These are phyloP conservation scores for Tangara arthus DNA, from an alignment of 2,797 vertebrate species.

Conservation along the genomic window DNA sequence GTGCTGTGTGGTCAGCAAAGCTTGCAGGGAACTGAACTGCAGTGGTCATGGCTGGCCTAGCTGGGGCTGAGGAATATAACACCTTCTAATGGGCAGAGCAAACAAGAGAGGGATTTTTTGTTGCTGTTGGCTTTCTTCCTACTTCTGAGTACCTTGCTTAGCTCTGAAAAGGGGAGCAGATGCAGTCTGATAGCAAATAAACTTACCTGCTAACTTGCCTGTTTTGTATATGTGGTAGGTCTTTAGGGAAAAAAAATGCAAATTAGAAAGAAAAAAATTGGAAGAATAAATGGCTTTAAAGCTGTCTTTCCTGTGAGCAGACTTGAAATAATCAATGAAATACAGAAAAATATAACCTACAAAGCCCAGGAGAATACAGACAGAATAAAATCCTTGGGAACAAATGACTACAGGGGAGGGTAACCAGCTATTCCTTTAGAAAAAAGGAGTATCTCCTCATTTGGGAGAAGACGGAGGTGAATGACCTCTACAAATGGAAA, in stretches of 20 bases:
- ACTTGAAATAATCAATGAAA: neutral
- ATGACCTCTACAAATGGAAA: neutral
- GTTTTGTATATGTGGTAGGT: neutral
- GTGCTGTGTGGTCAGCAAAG: neutral
- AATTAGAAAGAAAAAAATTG: neutral
- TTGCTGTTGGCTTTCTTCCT: neutral
- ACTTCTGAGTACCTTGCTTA: neutral
- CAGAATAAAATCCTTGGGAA: neutral
- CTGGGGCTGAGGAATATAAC: rapidly evolving
- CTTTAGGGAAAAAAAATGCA: neutral
- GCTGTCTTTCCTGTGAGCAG: neutral
- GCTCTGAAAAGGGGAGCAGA: neutral
- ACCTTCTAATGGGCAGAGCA: rapidly evolving
- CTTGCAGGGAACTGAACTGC: neutral
- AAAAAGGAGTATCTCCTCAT: neutral
- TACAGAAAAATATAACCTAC: neutral
- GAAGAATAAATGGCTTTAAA: neutral
- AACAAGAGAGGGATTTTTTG: rapidly evolving
- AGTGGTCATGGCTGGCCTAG: rapidly evolving
- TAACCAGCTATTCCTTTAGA: neutral
- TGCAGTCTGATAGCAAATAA: neutral
- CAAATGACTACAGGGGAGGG: neutral
- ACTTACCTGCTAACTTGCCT: neutral
- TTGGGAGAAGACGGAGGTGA: neutral
- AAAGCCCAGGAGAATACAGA: neutral